Conservation (phyloP, 2,888 invertebrate genomes). For the Oxycera nigricornis region DNA sequence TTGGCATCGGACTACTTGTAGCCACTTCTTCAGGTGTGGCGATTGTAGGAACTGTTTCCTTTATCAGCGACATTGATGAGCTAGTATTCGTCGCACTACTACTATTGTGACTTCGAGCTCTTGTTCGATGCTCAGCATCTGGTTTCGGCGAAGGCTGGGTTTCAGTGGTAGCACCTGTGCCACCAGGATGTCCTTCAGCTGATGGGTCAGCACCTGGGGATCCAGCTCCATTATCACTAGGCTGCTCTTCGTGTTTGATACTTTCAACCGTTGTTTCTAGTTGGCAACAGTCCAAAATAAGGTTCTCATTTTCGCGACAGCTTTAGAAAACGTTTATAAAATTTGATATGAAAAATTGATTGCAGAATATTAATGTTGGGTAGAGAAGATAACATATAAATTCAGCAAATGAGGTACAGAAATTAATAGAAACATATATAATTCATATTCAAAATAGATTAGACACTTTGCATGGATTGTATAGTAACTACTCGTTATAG, state of each 20-base stretch:
- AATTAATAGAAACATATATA: too few species aligned
- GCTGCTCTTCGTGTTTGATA: slow-evolving; percentile 83
- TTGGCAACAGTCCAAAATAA: slow-evolving; percentile 94
- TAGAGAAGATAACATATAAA: too few species aligned
- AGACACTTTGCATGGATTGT: too few species aligned
- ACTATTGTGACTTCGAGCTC: slow-evolving; percentile 56
- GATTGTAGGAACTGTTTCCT: slow-evolving; percentile 56
- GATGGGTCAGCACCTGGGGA: slow-evolving; percentile 82
- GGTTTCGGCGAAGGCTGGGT: slow-evolving; percentile 63
- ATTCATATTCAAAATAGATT: too few species aligned
- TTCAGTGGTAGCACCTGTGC: slow-evolving; percentile 60
- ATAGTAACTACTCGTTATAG: too few species aligned
- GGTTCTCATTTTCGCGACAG: slow-evolving; percentile 78
- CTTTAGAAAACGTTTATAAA: too few species aligned
- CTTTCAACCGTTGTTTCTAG: slow-evolving; percentile 79
- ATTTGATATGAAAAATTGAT: too few species aligned
- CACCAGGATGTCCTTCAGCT: slow-evolving; percentile 63
- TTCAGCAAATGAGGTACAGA: too few species aligned
- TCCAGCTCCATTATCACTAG: slow-evolving; percentile 80
- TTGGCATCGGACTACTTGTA: slow-evolving; percentile 52
- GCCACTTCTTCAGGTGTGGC: slow-evolving; percentile 57
- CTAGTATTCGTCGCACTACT: slow-evolving; percentile 39
- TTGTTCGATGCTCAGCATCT: slow-evolving; percentile 53
- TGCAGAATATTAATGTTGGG: too few species aligned
- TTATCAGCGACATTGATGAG: slow-evolving; percentile 45